Percentiles rank a stretch among this genome's conserved stretches.
Conservation (phyloP, 2,113 vertebrate species). For the Ochotona curzoniae region DNA sequence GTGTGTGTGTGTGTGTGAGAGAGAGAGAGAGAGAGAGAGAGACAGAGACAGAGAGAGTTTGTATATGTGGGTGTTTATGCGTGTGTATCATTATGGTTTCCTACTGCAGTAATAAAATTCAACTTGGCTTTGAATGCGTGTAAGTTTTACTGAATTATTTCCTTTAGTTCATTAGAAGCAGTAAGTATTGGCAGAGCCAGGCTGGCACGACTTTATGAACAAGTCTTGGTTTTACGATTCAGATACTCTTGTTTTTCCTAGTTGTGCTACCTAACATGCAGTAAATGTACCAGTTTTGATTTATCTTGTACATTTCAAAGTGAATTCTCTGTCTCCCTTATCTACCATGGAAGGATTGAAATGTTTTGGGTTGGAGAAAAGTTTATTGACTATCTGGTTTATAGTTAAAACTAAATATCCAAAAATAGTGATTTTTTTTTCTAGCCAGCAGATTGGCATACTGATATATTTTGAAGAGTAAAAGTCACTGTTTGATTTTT, state of each 20-base stretch:
- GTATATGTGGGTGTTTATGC: neutral
- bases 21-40: too few relatives aligned
- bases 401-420: conserved; percentile 37
- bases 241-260: conserved; percentile 5
- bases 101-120: conserved; percentile 34
- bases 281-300: conserved; percentile 20
- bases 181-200: conserved; percentile 16
- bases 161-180: conserved; percentile 32
- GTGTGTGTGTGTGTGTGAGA: neutral
- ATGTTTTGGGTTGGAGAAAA: conserved; percentile 5
- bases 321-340: neutral
- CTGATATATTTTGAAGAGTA: conserved; percentile 42
- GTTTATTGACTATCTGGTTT: conserved; percentile 24
- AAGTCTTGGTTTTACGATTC: conserved; percentile 32
- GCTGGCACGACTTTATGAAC: neutral
- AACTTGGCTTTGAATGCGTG: neutral
- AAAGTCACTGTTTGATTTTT: conserved; percentile 21
- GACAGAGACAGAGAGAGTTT: too few relatives aligned
- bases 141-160: conserved; percentile 36
- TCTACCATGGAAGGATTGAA: neutral
- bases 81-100: conserved; percentile 31
- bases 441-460: neutral
- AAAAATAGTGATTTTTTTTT: neutral
- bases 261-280: neutral
- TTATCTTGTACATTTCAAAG: conserved; percentile 29